Conservation (phyloP, 2,797 vertebrate genomes). For the Hapalemur alaotrensis region DNA sequence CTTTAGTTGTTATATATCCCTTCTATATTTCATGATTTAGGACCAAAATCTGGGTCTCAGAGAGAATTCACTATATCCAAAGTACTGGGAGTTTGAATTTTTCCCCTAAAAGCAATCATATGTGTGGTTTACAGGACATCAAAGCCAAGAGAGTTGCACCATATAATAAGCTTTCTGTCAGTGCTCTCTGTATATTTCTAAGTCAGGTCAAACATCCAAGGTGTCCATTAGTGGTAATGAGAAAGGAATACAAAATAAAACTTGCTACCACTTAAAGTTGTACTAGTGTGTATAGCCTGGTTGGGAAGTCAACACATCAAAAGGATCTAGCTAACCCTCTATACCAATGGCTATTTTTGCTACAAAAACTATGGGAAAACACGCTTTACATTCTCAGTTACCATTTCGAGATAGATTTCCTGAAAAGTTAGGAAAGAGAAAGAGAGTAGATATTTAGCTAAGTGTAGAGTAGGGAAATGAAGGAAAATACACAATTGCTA, state of each 20-base stretch:
- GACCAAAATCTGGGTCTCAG: slow-evolving; percentile 4
- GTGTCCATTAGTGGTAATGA: slow-evolving; percentile 51
- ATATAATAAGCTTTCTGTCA: slow-evolving; percentile 27
- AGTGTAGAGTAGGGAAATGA: not conserved
- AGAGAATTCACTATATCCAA: slow-evolving; percentile 31
- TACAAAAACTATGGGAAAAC: not conserved
- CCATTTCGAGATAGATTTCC: slow-evolving; percentile 5
- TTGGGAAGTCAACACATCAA: slow-evolving; percentile 12
- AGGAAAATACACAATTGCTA: not conserved
- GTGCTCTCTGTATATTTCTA: not conserved
- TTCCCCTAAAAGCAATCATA: slow-evolving; percentile 35
- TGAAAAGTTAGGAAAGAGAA: not conserved
- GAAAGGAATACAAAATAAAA: slow-evolving; percentile 55
- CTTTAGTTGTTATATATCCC: not conserved
- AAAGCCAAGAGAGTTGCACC: slow-evolving; percentile 31
- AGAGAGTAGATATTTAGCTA: slow-evolving; percentile 13
- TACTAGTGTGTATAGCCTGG: not conserved
- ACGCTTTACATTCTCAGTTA: not conserved
- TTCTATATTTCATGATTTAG: not conserved
- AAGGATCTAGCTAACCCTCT: not conserved
- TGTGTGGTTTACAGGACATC: slow-evolving; percentile 4
- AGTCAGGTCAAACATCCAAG: slow-evolving; percentile 46
- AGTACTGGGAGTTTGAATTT: not conserved
- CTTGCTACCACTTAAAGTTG: slow-evolving; percentile 39
- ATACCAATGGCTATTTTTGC: not conserved